phyloP scores from a whole-genome alignment of 2,888 invertebrate genomes.

The Dione juno region DNA sequence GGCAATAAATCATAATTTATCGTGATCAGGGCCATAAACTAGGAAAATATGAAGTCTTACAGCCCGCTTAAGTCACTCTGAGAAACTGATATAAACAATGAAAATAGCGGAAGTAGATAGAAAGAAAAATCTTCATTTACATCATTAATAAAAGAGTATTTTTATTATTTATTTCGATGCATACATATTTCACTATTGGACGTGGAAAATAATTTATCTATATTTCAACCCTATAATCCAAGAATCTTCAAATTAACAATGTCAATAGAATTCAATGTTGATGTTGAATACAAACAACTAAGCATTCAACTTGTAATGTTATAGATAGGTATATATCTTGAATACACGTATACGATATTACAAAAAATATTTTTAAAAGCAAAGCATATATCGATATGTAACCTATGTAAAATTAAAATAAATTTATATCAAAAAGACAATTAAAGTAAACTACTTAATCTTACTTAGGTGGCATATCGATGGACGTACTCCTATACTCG shows the following conservation, averaged over 20 bases:
- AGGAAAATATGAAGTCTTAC: conserved; percentile 29
- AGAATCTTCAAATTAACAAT: not conserved
- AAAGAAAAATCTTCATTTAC: not conserved
- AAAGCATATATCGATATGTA: conserved; percentile 19
- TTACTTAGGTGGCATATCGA: conserved; percentile 82
- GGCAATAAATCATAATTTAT: conserved; percentile 30
- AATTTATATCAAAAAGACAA: not conserved
- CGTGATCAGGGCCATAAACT: conserved; percentile 36
- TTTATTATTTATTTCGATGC: not conserved
- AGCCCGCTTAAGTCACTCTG: conserved; percentile 12
- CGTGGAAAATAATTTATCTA: not conserved
- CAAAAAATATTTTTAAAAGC: not conserved
- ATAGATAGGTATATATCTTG: too few relatives aligned
- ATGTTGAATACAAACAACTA: not conserved
- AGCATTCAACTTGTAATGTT: too few relatives aligned
- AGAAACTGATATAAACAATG: conserved; percentile 8
- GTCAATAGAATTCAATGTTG: not conserved
- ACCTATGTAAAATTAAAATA: conserved; percentile 11
- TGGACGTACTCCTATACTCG: conserved; percentile 66
- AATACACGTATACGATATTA: too few relatives aligned
- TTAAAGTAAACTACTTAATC: conserved; percentile 48
- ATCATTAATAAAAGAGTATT: not conserved
- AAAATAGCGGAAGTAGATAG: not conserved
- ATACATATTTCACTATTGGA: not conserved
- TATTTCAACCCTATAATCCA: not conserved